phyloP scores from a whole-genome alignment of 2,888 invertebrate species.

The Epirrhoe tristata region DNA sequence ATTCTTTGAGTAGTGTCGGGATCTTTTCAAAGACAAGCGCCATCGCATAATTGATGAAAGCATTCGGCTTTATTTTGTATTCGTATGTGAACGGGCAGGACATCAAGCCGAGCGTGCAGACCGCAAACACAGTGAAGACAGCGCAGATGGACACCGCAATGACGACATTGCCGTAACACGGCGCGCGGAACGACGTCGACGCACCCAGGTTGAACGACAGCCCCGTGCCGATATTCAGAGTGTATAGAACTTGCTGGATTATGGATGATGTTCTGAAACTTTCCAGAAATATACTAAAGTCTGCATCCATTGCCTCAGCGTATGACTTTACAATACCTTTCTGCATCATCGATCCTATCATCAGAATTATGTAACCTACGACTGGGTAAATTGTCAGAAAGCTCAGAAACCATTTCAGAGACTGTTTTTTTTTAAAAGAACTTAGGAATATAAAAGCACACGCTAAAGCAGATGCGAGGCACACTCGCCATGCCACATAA shows the following conservation, averaged over 20 bases:
- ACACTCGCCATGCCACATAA: constrained; percentile 66
- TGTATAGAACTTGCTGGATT: constrained; percentile 56
- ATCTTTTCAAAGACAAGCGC: constrained; percentile 64
- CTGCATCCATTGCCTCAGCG: constrained; percentile 61
- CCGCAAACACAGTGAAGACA: constrained; percentile 52
- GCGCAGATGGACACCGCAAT: constrained; percentile 55
- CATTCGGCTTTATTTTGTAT: constrained; percentile 48
- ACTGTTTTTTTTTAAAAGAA: constrained; percentile 60
- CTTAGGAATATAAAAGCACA: constrained; percentile 56
- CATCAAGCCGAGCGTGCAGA: constrained; percentile 63
- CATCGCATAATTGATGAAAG: constrained; percentile 50
- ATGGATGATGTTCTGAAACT: constrained; percentile 49
- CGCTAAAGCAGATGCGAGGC: constrained; percentile 63
- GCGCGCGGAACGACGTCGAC: constrained; percentile 62
- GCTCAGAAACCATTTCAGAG: constrained; percentile 55
- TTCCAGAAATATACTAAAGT: constrained; percentile 55
- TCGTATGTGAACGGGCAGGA: constrained; percentile 67
- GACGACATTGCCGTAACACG: constrained; percentile 68
- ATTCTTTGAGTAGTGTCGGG: constrained; percentile 64
- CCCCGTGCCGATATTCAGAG: constrained; percentile 66
- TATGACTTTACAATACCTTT: constrained; percentile 68
- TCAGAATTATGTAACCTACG: constrained; percentile 53
- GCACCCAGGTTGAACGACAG: constrained; percentile 62
- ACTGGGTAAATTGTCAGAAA: constrained; percentile 57
- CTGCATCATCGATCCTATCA: constrained; percentile 72